Evolutionary conservation across 2,113 vertebrate genomes (phyloP).

Genomic region (Phyllostomus discolor): DNA sequence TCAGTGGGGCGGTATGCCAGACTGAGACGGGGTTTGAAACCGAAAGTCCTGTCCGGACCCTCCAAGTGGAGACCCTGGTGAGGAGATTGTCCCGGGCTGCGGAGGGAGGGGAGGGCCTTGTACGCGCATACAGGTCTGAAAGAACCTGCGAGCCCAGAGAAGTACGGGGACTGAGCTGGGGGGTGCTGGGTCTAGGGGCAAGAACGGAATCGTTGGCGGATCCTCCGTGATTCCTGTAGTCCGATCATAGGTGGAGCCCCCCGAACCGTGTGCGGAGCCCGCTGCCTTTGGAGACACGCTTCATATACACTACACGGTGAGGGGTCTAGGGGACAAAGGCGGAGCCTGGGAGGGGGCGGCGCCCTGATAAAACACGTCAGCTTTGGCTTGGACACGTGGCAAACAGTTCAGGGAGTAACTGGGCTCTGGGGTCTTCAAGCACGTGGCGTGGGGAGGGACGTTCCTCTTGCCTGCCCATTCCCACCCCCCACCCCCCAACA

Average conservation of each 20-base stretch:
- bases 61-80: slow-evolving; percentile 81
- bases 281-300: slow-evolving; percentile 90
- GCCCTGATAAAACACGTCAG: slow-evolving; percentile 89
- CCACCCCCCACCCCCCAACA: too few relatives aligned
- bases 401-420: background rate
- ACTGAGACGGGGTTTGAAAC: slow-evolving; percentile 58
- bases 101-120: background rate
- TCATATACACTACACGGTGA: slow-evolving; percentile 95
- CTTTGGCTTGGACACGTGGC: slow-evolving; percentile 74
- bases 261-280: slow-evolving; percentile 84
- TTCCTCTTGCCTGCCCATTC: background rate
- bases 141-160: background rate
- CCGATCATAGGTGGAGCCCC: slow-evolving; percentile 68
- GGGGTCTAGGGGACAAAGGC: slow-evolving; percentile 56
- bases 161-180: background rate
- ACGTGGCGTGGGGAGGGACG: slow-evolving; percentile 31
- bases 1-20: slow-evolving; percentile 7
- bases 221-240: background rate
- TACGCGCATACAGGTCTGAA: background rate
- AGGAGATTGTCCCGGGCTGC: slow-evolving; percentile 5
- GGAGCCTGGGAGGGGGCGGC: slow-evolving; percentile 29
- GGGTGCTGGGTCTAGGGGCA: background rate
- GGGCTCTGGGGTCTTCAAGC: background rate
- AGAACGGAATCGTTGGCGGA: background rate
- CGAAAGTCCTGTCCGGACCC: slow-evolving; percentile 71